Conservation (phyloP, 1,140 invertebrate genomes). For the Camponotus vicinus region DNA sequence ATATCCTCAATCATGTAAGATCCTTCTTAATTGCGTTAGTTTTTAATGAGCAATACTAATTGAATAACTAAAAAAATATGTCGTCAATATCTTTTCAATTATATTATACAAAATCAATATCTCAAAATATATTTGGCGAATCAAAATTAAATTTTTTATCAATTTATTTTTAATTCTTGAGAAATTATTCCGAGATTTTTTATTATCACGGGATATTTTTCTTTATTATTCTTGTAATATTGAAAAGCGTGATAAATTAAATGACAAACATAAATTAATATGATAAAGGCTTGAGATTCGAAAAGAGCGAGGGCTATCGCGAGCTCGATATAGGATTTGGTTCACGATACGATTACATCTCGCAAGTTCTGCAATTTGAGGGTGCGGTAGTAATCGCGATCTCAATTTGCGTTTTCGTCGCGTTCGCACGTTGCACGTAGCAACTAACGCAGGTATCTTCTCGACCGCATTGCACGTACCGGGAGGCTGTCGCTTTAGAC, state of each 20-base stretch:
- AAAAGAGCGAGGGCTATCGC: constrained; percentile 29
- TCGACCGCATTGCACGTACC: constrained; percentile 72
- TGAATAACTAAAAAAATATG: background rate
- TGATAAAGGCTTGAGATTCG: background rate
- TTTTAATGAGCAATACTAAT: background rate
- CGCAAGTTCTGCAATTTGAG: constrained; percentile 69
- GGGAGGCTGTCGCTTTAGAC: constrained; percentile 59
- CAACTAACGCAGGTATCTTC: constrained; percentile 70
- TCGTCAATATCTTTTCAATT: background rate
- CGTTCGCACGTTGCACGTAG: constrained; percentile 74
- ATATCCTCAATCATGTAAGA: background rate
- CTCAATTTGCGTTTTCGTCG: constrained; percentile 73
- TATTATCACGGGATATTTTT: background rate
- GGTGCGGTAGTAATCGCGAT: constrained; percentile 69
- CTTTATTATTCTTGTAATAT: background rate
- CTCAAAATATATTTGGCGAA: background rate
- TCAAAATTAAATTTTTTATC: background rate
- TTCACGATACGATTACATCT: constrained; percentile 50
- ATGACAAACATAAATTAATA: background rate
- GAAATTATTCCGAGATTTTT: background rate
- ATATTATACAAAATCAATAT: background rate
- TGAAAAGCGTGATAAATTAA: background rate
- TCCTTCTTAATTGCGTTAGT: background rate
- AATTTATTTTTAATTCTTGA: too few relatives aligned
- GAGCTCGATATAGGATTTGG: constrained; percentile 49